Conservation (phyloP, 2,797 vertebrate species). For the Prionace glauca region DNA sequence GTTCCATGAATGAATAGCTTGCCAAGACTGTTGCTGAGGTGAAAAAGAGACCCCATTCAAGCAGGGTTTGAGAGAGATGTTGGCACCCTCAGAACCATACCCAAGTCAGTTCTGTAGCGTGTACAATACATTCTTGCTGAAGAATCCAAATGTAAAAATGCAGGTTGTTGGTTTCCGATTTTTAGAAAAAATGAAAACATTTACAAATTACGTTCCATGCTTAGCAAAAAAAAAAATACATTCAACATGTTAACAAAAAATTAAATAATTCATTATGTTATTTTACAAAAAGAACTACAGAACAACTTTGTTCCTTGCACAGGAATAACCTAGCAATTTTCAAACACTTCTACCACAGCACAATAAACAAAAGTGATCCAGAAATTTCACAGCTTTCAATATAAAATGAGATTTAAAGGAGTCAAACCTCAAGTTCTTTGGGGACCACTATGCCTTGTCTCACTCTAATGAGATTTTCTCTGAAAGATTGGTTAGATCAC, state of each 20-base stretch:
- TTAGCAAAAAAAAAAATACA: neutral
- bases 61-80: neutral
- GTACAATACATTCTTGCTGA: neutral
- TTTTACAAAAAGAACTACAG: neutral
- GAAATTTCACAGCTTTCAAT: conserved; percentile 6
- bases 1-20: neutral
- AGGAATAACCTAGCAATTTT: neutral
- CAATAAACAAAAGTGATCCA: neutral
- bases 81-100: neutral
- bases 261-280: neutral
- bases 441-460: neutral
- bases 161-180: neutral
- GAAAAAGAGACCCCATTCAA: neutral
- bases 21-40: neutral
- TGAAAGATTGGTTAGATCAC: neutral
- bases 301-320: neutral
- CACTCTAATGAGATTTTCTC: neutral
- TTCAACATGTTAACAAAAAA: neutral
- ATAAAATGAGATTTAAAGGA: conserved; percentile 10
- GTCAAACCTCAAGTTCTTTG: neutral
- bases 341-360: neutral
- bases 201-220: neutral
- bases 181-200: neutral
- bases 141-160: neutral
- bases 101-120: neutral